Evolutionary conservation across 2,797 vertebrate genomes (phyloP).

Genomic region (Hippocampus kuda): DNA sequence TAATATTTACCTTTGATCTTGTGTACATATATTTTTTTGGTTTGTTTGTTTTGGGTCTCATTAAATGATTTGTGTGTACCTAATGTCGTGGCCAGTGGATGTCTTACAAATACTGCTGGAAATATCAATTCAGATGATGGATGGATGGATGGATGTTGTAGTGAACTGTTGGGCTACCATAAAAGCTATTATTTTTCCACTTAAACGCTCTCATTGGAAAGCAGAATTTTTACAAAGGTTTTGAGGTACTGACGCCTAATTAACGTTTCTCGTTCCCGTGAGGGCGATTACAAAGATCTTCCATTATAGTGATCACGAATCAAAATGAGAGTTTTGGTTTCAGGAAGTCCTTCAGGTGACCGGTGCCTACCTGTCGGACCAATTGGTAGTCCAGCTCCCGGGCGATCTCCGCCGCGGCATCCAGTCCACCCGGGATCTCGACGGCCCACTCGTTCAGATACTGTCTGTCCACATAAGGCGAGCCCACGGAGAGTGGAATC

Average conservation of each 20-base stretch:
- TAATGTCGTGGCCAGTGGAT: neutral
- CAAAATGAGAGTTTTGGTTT: neutral
- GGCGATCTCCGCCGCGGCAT: constrained; percentile 77
- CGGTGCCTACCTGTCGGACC: constrained; percentile 81
- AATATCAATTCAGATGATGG: constrained; percentile 15
- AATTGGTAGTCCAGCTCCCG: constrained; percentile 83
- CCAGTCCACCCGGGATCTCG: constrained; percentile 81
- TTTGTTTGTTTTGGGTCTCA: neutral
- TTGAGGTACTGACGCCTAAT: neutral
- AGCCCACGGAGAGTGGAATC: constrained; percentile 45
- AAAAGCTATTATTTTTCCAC: constrained; percentile 22
- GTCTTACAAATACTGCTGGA: neutral
- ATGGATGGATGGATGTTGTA: neutral
- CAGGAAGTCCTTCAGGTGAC: neutral
- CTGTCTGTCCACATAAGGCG: constrained; percentile 65
- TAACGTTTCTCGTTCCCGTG: neutral
- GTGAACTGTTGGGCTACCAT: constrained; percentile 5
- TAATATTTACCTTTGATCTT: neutral
- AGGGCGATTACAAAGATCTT: neutral
- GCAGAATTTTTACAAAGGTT: constrained; percentile 2
- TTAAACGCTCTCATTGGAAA: constrained; percentile 20
- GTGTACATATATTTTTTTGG: neutral
- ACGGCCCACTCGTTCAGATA: constrained; percentile 98
- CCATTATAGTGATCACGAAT: neutral
- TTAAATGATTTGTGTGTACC: neutral